Conservation (phyloP, 2,113 vertebrate species). For the Mixornis gularis region DNA sequence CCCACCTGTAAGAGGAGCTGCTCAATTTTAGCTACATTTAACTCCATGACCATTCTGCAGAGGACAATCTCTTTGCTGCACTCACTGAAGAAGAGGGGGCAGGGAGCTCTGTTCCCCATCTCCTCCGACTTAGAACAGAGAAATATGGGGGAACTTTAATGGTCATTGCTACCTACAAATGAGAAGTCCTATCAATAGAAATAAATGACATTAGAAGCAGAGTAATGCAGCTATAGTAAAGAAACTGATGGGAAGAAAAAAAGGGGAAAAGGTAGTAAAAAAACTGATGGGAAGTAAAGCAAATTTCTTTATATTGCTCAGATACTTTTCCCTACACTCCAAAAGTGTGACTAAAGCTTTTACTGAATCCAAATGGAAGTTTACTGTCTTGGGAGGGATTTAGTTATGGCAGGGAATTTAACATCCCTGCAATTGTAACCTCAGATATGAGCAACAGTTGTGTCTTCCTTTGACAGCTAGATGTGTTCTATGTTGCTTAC, state of each 20-base stretch:
- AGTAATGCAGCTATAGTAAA: background rate
- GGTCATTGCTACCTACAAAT: background rate
- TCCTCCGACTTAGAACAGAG: background rate
- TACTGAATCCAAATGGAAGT: background rate
- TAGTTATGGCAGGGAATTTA: background rate
- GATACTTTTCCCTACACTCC: background rate
- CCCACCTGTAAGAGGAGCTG: background rate
- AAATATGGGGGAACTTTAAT: background rate
- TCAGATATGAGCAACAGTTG: background rate
- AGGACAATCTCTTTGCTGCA: background rate
- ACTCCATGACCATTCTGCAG: background rate
- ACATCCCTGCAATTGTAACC: background rate
- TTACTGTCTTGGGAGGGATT: background rate
- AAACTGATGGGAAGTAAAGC: background rate
- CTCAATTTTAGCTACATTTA: background rate
- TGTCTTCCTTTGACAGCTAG: background rate
- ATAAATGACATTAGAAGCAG: background rate
- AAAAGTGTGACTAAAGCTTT: background rate
- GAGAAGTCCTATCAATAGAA: background rate
- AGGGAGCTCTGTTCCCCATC: background rate
- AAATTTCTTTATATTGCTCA: background rate
- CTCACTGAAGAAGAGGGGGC: background rate
- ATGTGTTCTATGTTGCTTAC: rapidly evolving
- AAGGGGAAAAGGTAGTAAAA: background rate
- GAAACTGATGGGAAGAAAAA: background rate